phyloP scores from a whole-genome alignment of 2,113 vertebrate genomes.

The Phylloscopus trochilus region DNA sequence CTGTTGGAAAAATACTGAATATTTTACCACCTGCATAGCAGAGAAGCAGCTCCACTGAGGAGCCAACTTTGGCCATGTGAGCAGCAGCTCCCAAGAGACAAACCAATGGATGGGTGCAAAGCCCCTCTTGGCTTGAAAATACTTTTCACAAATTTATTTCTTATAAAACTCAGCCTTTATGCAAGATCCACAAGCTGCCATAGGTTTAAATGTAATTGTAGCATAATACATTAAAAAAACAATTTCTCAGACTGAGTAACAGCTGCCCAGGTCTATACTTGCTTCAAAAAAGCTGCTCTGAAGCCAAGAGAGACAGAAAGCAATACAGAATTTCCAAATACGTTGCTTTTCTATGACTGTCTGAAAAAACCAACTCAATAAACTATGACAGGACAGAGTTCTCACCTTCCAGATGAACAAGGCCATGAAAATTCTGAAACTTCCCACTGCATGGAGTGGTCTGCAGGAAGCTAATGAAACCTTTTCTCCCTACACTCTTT shows the following conservation, averaged over 20 bases:
- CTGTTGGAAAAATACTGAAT: background rate
- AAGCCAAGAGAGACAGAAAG: background rate
- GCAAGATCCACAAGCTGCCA: background rate
- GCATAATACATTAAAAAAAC: background rate
- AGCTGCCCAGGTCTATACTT: background rate
- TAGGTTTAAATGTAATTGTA: background rate
- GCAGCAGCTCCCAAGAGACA: background rate
- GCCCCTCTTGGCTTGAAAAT: background rate
- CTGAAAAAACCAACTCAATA: background rate
- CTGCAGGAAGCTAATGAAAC: background rate
- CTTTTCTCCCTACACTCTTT: background rate
- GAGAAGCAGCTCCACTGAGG: background rate
- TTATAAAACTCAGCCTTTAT: background rate
- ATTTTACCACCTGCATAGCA: background rate
- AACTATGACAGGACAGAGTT: background rate
- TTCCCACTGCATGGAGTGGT: background rate
- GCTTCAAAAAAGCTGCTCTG: background rate
- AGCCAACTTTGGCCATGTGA: background rate
- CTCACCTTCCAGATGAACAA: background rate
- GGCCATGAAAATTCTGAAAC: background rate
- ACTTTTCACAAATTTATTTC: background rate
- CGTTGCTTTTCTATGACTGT: background rate
- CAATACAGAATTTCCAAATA: background rate
- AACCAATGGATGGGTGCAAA: background rate
- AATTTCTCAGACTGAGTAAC: background rate